Evolutionary conservation across 2,113 vertebrate species (phyloP).

Genomic region (Steatornis caripensis): DNA sequence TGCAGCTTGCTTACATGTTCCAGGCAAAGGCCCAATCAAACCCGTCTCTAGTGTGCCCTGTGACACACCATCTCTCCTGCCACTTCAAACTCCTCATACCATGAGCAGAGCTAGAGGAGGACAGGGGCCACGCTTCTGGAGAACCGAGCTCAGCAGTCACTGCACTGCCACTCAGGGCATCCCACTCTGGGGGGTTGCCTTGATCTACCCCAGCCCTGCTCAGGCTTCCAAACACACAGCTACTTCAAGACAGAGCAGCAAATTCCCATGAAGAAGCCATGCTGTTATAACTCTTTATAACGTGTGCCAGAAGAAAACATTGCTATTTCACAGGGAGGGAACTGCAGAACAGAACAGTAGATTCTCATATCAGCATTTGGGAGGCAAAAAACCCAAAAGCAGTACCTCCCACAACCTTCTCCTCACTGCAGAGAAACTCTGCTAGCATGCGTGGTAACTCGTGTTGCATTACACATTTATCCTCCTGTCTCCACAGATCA

Average conservation of each 20-base stretch:
- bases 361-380: not conserved
- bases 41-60: not conserved
- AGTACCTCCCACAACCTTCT: not conserved
- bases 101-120: not conserved
- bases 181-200: not conserved
- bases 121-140: accelerated
- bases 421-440: not conserved
- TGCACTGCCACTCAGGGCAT: accelerated
- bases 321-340: not conserved
- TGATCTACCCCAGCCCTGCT: not conserved
- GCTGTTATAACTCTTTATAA: not conserved
- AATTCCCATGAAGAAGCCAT: not conserved
- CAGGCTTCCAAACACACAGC: not conserved
- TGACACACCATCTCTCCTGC: not conserved
- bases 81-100: not conserved
- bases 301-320: not conserved
- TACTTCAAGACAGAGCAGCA: not conserved
- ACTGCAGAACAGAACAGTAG: not conserved
- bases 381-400: not conserved
- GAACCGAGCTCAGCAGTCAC: not conserved
- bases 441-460: not conserved
- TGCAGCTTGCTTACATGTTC: not conserved
- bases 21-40: not conserved
- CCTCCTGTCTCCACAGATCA: not conserved
- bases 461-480: not conserved